Base-by-base conservation (phyloP, 2,797 vertebrate species). In the Sebastes matsubarae region DNA sequence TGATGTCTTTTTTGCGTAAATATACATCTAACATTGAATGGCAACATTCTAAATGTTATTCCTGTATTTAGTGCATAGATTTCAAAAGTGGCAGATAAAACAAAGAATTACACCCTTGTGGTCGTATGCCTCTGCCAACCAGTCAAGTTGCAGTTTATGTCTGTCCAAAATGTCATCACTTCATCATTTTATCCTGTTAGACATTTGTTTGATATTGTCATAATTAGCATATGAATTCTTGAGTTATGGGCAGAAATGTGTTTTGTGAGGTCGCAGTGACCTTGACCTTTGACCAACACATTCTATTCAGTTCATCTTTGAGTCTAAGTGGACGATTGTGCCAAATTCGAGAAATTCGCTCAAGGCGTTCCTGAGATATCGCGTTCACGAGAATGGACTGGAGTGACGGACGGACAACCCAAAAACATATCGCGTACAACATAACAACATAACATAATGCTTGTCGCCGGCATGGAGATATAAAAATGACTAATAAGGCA, bases 391-490 rank as follows among this genome's bases (percentile, higher is more conserved):
- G 18, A 52, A 52, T 9, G 8, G 18, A 52, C 46, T 9, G 46
- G 8, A 52, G 4, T 3, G 8, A 18, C 6, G 46, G 46, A 50
- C 8, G 2, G 18, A 50, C 46, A 50, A 50, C 46, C 46, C 46
- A 20, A 50, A 50, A 50, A 50, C 18, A 50, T 50, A 50, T 8
- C 2, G 46, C 46, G 18, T 20, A 50, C 38, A 42, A 10, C 32
- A 10, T 34, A 38, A 50, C 32, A 34, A 34, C 18, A 50, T 20
- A 46, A 46, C 42, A 46, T 16, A 46, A 46, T 46, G 46, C 42
- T 16, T 50, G 42, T 50, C 7, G 8, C 18, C 18, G 0, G 18
- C 18, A 0, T 52, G 18, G 18, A 52, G 18, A 8, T 18, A 52
- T 52, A n/a, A 0, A 52, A n/a, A 52, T n/a, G 1, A 20, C 46